Conservation (phyloP, 2,888 invertebrate species). For the Lochmaea crataegi region DNA sequence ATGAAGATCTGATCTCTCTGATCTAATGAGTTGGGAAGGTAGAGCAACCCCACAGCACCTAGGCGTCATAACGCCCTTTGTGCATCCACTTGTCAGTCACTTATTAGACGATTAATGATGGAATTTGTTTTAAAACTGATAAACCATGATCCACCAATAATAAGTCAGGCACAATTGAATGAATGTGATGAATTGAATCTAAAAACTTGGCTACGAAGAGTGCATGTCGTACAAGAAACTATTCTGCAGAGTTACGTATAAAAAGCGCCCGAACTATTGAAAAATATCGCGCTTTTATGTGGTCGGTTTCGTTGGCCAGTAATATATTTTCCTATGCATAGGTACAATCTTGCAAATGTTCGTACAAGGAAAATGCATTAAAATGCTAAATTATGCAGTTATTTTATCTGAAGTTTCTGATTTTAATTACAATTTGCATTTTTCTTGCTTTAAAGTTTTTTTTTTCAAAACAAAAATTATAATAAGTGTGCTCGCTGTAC, state of each 20-base stretch:
- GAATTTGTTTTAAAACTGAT: too few relatives aligned
- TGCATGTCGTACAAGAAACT: too few relatives aligned
- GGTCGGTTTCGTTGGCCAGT: constrained; percentile 24
- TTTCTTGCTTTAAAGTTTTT: constrained; percentile 18
- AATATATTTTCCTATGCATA: constrained; percentile 30
- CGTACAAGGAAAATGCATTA: constrained; percentile 41
- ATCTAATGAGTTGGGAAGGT: too few relatives aligned
- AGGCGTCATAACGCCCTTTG: too few relatives aligned
- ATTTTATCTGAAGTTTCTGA: constrained; percentile 29
- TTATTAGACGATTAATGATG: too few relatives aligned
- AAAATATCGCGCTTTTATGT: not conserved
- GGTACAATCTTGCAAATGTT: constrained; percentile 38
- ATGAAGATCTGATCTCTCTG: too few relatives aligned
- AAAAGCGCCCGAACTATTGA: not conserved
- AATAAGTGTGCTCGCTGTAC: constrained; percentile 27
- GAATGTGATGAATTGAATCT: too few relatives aligned
- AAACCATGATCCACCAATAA: too few relatives aligned
- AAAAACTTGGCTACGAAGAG: too few relatives aligned
- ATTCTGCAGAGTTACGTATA: not conserved
- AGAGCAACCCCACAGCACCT: too few relatives aligned
- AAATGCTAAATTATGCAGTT: constrained; percentile 38
- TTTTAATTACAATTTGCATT: constrained; percentile 30
- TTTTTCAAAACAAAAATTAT: constrained; percentile 17
- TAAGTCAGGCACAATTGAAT: too few relatives aligned
- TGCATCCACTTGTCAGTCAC: too few relatives aligned